Evolutionary conservation across 2,888 invertebrate genomes (phyloP), one percentile per base, ranked within the genome.

Genomic region (Liodrosophila aerea): DNA sequence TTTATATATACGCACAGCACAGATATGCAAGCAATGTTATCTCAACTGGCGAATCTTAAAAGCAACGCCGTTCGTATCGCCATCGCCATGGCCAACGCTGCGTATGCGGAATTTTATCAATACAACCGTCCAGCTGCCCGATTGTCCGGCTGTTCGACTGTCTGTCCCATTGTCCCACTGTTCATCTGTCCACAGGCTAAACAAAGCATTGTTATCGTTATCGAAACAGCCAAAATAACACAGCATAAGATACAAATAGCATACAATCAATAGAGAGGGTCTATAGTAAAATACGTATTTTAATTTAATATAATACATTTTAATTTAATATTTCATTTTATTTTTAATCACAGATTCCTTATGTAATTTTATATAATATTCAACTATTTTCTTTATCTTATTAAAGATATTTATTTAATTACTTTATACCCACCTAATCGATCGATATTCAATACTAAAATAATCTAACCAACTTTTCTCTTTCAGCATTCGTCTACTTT

Each of bases 71-170:
- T n/a, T n/a, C n/a, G n/a, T n/a, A n/a, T n/a, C n/a, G n/a, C n/a
- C n/a, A n/a, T n/a, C n/a, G n/a, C 57, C 8, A 8, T 37, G 41
- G 57, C 66, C 31, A 56, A 76, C 69, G 64, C 69, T 52, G 73
- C 77, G 77, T 83, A 77, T 77, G 57, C 77, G 69, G 57, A 62
- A 78, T 69, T 71, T 85, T 78, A 84, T 84, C 72, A 70, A 63
- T 60, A 62, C 61, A 64, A 5, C 22, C 5, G 22, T 22, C 22
- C 5, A 5, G 22, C 22, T 22, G 5, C 5, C 22, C 22, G 22
- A 22, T 5, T 22, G 60, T 43, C 51, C 58, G n/a, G 33, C 39
- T 39, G 37, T 16, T 31, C 27, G 18, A 11, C 47, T 46, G 31
- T n/a, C 37, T 13, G 39, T n/a, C 22, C 22, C 3, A 22, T 5